Base-by-base conservation (phyloP, 2,888 invertebrate genomes). In the Watsonalla cultraria region DNA sequence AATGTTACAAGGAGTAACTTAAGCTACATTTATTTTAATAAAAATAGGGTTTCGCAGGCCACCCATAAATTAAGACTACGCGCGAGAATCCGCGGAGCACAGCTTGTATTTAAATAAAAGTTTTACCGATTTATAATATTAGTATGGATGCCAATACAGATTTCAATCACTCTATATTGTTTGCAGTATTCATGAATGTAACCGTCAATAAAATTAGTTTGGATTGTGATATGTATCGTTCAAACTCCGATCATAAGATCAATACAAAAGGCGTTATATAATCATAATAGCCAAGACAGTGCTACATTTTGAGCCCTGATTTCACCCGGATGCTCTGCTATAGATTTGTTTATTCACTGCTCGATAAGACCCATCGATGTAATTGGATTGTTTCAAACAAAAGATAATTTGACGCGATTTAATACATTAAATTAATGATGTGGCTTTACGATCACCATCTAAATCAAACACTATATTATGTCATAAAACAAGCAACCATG, bases 241-340 rank as follows among this genome's bases (percentile, higher is more conserved):
- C 70, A 80, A 72, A 73, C 71, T 72, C 59, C 64, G 62, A 59
- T 49, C 61, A 61, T 66, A 72, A 68, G 64, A 66, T 65, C 64
- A 65, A 65, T 57, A 74, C 74, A 74, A 74, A 74, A 53, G 59
- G 37, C 42, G 51, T 78, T 80, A 70, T 65, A 66, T 74, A 76
- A 79, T 47, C 57, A 70, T 72, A 46, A 54, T 54, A 62, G 63
- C 60, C 58, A 59, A 60, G 54, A 61, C 58, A 59, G 57, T 59
- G 60, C 51, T 51, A 60, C 48, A 46, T 54, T 51, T 59, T 58
- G 54, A 62, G 59, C 60, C 54, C 55, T 60, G 53, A 58, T 67
- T 69, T 69, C 65, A 67, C 61, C 65, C 68, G 64, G 66, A 74
- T 69, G 59, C 60, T 46, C 57, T 66, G 60, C 57, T 47, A 54